Conservation (phyloP, 2,797 vertebrate genomes). For the Leptoclinus maculatus region DNA sequence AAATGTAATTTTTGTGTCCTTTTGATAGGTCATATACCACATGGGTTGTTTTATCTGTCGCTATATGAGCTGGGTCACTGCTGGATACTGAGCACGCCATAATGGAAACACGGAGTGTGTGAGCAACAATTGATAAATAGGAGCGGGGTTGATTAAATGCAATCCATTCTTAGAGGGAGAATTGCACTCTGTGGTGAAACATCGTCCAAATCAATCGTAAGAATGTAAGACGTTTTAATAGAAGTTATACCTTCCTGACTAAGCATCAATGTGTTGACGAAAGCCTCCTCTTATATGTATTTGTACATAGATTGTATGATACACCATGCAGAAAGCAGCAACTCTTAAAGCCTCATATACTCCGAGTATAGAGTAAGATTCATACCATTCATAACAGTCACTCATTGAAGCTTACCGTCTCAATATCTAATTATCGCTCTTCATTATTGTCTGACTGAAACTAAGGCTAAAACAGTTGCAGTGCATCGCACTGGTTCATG, state of each 20-base stretch:
- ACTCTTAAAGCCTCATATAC: not conserved
- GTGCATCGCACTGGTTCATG: constrained; percentile 13
- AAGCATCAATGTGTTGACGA: not conserved
- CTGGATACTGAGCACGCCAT: constrained; percentile 30
- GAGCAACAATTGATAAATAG: constrained; percentile 53
- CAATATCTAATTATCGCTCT: constrained; percentile 30
- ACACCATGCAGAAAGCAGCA: not conserved
- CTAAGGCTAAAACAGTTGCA: not conserved
- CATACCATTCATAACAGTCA: not conserved
- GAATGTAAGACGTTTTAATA: constrained; percentile 17
- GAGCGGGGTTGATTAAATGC: constrained; percentile 35
- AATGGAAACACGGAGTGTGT: constrained; percentile 46
- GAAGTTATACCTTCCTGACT: not conserved
- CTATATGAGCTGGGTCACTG: constrained; percentile 43
- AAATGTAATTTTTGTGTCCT: constrained; percentile 75
- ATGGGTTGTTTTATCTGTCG: constrained; percentile 45
- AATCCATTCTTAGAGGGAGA: constrained; percentile 36
- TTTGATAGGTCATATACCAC: constrained; percentile 64
- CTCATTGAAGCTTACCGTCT: constrained; percentile 27
- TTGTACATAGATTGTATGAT: not conserved
- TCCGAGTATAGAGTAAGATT: not conserved
- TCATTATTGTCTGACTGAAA: constrained; percentile 2
- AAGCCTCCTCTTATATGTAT: not conserved
- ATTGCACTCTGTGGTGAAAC: constrained; percentile 18
- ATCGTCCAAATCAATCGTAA: constrained; percentile 30